Conservation (phyloP, 2,797 vertebrate genomes). For the Darevskia nairensis region DNA sequence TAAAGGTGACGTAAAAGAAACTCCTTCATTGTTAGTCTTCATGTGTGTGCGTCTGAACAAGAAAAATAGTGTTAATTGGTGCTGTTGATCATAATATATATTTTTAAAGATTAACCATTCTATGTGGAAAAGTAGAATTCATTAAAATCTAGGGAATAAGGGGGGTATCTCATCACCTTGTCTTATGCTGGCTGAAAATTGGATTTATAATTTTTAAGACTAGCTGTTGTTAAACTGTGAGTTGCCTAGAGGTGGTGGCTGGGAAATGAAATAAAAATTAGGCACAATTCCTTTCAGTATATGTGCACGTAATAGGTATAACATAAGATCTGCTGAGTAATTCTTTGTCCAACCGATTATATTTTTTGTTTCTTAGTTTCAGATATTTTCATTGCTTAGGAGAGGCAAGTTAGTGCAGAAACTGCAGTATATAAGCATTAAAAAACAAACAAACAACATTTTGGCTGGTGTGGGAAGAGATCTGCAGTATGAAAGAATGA, state of each 20-base stretch:
- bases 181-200: neutral
- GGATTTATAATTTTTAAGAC: neutral
- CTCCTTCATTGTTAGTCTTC: neutral
- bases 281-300: neutral
- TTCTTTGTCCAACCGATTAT: neutral
- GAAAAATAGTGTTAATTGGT: neutral
- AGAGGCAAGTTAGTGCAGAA: neutral
- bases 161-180: neutral
- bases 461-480: neutral
- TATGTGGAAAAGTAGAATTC: neutral
- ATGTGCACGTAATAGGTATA: neutral
- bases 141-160: neutral
- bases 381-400: neutral
- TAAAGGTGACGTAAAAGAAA: neutral
- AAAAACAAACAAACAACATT: neutral
- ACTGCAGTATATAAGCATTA: neutral
- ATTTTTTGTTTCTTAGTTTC: neutral
- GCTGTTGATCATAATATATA: neutral
- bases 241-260: neutral
- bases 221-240: neutral
- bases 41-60: neutral
- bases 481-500: constrained; percentile 43
- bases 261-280: neutral
- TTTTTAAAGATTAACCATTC: neutral
- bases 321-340: neutral